Conservation (phyloP, 2,888 invertebrate species). For the Cordilura impudica region DNA sequence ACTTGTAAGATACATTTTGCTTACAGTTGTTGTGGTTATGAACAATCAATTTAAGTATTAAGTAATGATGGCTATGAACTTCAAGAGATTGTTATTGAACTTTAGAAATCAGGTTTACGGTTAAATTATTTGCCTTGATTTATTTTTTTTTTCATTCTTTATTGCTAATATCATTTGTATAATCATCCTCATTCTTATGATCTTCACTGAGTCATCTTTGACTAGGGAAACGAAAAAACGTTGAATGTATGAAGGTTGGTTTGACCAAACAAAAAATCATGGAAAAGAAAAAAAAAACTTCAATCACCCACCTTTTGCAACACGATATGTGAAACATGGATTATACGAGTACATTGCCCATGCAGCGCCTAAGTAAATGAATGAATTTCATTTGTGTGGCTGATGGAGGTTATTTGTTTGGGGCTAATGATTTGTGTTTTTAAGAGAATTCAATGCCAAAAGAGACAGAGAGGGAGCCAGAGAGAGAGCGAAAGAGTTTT, state of each 20-base stretch:
- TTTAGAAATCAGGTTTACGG: conserved; percentile 57
- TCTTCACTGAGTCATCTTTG: conserved; percentile 44
- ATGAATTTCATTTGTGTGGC: conserved; percentile 24
- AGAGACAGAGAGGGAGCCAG: no score
- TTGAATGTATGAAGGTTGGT: conserved; percentile 17
- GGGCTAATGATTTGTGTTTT: background rate
- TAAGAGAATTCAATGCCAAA: conserved; percentile 10
- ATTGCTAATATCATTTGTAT: background rate
- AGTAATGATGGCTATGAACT: conserved; percentile 49
- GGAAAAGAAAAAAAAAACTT: background rate
- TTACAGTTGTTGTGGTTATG: background rate
- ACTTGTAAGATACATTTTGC: background rate
- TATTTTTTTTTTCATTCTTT: background rate
- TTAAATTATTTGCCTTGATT: conserved; percentile 41
- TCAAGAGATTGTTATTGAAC: conserved; percentile 52
- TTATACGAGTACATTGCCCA: background rate
- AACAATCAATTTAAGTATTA: conserved; percentile 23
- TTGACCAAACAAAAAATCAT: conserved; percentile 2
- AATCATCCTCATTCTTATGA: conserved; percentile 8
- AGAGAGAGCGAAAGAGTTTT: no score
- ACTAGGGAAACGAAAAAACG: conserved; percentile 5
- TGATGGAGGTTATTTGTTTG: background rate
- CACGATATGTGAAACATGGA: background rate
- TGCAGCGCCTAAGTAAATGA: conserved; percentile 22
- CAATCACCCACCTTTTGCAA: conserved; percentile 20